phyloP scores from a whole-genome alignment of 2,888 invertebrate species.

The Synanthedon tipuliformis region DNA sequence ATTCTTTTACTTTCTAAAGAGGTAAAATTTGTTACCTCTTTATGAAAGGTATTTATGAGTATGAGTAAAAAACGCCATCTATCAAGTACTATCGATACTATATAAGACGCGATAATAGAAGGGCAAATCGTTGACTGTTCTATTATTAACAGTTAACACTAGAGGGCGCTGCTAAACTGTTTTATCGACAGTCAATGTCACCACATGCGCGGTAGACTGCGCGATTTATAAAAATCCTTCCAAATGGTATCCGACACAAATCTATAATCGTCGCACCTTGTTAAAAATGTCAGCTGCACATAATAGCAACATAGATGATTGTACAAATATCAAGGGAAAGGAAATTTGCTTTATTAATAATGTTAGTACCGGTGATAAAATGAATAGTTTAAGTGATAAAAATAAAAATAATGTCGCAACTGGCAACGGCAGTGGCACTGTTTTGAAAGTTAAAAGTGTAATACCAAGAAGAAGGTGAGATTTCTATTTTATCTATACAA shows the following conservation, averaged over 20 bases:
- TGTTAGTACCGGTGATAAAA: conserved; percentile 24
- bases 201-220: conserved; percentile 61
- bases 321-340: conserved; percentile 27
- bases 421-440: conserved; percentile 23
- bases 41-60: too few species aligned
- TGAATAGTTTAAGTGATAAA: conserved; percentile 37
- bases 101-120: too few species aligned
- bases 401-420: conserved; percentile 29
- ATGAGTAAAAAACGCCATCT: conserved; percentile 10
- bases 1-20: too few species aligned
- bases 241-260: conserved; percentile 57
- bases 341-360: conserved; percentile 22
- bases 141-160: background rate
- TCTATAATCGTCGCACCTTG: conserved; percentile 57
- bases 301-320: conserved; percentile 15
- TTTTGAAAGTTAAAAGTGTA: conserved; percentile 63
- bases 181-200: conserved; percentile 39
- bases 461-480: conserved; percentile 59
- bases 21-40: too few species aligned
- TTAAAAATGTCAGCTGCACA: conserved; percentile 51
- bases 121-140: too few species aligned
- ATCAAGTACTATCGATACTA: background rate
- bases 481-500: conserved; percentile 5
- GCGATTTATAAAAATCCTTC: conserved; percentile 64
- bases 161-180: conserved; percentile 32